Evolutionary conservation across 2,113 vertebrate species (phyloP), one percentile per base, ranked within the genome.

Genomic region (Tachysurus fulvidraco): DNA sequence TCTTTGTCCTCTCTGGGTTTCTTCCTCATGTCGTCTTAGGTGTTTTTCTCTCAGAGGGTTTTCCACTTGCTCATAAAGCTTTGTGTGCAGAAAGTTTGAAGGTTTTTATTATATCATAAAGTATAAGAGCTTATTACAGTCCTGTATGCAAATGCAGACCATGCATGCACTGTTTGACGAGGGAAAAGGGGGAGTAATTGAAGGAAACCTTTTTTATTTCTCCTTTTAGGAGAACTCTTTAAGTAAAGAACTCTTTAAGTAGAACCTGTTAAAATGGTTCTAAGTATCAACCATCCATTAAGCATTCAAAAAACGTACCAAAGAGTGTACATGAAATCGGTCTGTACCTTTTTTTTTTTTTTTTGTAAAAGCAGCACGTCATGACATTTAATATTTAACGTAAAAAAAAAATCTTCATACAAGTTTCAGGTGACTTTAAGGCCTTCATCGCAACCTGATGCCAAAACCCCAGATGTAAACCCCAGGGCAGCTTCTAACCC

Each of bases 401-500:
- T 80, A 16, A 28, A 78, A 19, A 78, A 19, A 21, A 50, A 76
- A n/a, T 52, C 50, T 76, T 44, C 23, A 50, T 6, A 76, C 44
- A 77, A 7, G 25, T 55, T 21, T 17, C 16, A 36, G n/a, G 28
- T 57, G 74, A 28, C 74, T 55, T 55, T 79, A 36, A 79, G 52
- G 28, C n/a, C 28, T 36, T 57, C n/a, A 57, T 57, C 14, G 55
- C 54, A 30, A 11, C 52, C 52, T 36, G 50, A 54, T 28, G 52
- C 52, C 52, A 79, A 36, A 79, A 57, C n/a, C n/a, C 52, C 52
- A 57, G 76, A 57, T 79, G 78, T 81, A 41, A 81, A 60, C 55
- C 55, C 78, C 57, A 81, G 57, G 76, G 10, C 30, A 60, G 12
- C 30, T 81, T 7, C 30, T 41, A 69, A 55, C 36, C 46, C 50